Evolutionary conservation across 1,140 invertebrate species (phyloP).

Genomic region (Chionoecetes opilio): DNA sequence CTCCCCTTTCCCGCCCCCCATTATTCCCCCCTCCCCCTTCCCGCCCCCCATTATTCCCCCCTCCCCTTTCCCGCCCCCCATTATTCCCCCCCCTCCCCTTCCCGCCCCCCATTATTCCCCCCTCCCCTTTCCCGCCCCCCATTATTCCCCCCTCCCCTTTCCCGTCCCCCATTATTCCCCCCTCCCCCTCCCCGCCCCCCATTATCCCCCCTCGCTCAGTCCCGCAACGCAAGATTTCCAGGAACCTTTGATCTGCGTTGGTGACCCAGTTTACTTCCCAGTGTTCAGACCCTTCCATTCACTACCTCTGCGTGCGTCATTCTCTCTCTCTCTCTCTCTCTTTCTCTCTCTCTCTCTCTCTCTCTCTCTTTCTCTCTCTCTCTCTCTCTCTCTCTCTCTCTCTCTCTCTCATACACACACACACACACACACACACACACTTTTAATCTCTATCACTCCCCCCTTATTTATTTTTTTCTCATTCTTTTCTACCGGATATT

Average conservation of each 20-base stretch:
- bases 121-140: neutral
- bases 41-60: too few species aligned
- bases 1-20: too few species aligned
- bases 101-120: too few species aligned
- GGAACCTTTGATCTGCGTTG: slow-evolving; percentile 3
- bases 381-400: neutral
- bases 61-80: too few species aligned
- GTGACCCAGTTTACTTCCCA: neutral
- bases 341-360: neutral
- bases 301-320: neutral
- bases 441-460: neutral
- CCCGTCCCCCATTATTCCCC: neutral
- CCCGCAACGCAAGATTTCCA: neutral
- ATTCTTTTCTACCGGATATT: slow-evolving; percentile 43
- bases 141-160: too few species aligned
- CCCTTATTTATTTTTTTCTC: neutral
- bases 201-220: neutral
- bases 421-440: neutral
- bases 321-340: neutral
- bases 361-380: neutral
- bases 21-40: neutral
- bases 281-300: slow-evolving; percentile 15
- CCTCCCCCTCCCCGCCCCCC: neutral
- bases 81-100: too few species aligned
- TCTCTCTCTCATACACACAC: neutral